Base-by-base conservation (phyloP, 2,797 vertebrate species). In the Zenarchopterus dispar region DNA sequence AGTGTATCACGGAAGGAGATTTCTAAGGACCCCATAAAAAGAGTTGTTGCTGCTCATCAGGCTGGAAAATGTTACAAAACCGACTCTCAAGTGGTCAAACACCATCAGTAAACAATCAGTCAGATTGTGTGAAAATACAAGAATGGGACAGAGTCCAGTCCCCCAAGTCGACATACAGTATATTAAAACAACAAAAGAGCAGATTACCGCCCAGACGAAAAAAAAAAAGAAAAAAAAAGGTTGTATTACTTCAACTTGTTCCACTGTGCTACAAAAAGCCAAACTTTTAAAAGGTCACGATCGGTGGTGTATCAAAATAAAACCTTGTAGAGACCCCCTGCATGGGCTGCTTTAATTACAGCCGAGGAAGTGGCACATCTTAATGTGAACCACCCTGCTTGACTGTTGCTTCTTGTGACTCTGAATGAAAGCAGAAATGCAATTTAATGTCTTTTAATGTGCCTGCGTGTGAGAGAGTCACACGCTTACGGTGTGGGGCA, bases 381-480 rank as follows among this genome's bases (percentile, higher is more conserved):
- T 86, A 85, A 86, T 62, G 24, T 55, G 61, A 86, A 75, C 85
- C 80, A 81, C 70, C 85, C 82, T 81, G 74, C 72, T 76, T 16
- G 75, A 55, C 78, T 78, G 81, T 83, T 88, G 79, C 77, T 58
- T 90, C 79, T 79, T 80, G 81, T 78, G 87, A 88, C 73, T 82
- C 66, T 85, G 84, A 89, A 82, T 75, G 70, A 88, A 88, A 89
- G 81, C 88, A 88, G 86, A 85, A 82, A 84, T 67, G 71, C 62
- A 50, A n/a, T 84, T 88, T 88, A 81, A 88, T 88, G 87, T 88
- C 54, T 89, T 88, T 89, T 89, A 80, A 87, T 88, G 86, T 84
- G 78, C 74, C 52, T 75, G 68, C 75, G 78, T 81, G 85, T 77
- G 82, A 60, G 74, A 54, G 76, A 77, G 67, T 71, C 16, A 55